Evolutionary conservation across 2,888 invertebrate species (phyloP).

Genomic region (Acleris sparsana): DNA sequence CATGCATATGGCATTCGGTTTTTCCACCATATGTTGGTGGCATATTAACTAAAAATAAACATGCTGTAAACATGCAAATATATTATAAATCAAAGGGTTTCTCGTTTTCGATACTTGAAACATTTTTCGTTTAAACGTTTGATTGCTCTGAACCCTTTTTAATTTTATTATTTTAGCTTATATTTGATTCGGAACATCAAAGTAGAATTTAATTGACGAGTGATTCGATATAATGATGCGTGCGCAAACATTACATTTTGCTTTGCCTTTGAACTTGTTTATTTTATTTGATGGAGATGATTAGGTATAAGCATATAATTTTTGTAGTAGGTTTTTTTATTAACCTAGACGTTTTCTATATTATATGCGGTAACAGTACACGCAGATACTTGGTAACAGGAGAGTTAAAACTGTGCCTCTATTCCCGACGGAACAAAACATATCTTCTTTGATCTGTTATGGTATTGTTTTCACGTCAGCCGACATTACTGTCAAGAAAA

Average conservation of each 20-base stretch:
- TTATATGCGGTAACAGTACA: too few species aligned
- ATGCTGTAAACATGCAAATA: not conserved
- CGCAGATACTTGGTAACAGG: too few species aligned
- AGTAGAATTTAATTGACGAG: constrained; percentile 12
- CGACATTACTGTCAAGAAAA: too few species aligned
- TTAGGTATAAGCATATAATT: not conserved
- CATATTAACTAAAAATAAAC: not conserved
- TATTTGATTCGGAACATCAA: constrained; percentile 12
- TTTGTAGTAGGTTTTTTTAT: too few species aligned
- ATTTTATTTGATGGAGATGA: not conserved
- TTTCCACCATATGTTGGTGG: too few species aligned
- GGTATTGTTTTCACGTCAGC: too few species aligned
- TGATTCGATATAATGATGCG: constrained; percentile 15
- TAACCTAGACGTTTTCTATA: too few species aligned
- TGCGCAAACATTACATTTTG: constrained; percentile 9
- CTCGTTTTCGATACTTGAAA: constrained; percentile 9
- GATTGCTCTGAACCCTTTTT: constrained; percentile 19
- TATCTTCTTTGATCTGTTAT: too few species aligned
- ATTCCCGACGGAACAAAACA: too few species aligned
- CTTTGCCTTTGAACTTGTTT: constrained; percentile 7
- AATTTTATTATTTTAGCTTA: constrained; percentile 10
- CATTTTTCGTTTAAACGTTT: constrained; percentile 6
- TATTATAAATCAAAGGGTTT: not conserved
- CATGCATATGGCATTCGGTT: too few species aligned
- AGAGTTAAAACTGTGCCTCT: too few species aligned